Evolutionary conservation across 1,140 invertebrate genomes (phyloP).

Genomic region (Achroia grisella): DNA sequence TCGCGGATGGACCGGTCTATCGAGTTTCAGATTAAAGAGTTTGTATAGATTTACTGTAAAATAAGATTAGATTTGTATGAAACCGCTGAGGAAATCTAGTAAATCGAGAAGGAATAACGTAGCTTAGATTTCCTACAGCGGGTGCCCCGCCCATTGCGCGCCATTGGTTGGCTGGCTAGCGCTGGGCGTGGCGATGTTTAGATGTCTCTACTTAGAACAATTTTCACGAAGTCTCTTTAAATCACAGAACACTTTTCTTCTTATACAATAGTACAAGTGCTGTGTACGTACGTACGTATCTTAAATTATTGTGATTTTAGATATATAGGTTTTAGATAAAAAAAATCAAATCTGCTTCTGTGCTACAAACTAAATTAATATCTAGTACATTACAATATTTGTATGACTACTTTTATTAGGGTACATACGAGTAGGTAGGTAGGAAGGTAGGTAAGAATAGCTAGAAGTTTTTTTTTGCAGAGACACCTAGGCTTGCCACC

Average conservation of each 20-base stretch:
- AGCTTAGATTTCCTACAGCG: constrained; percentile 46
- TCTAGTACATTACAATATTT: too few relatives aligned
- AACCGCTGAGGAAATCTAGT: constrained; percentile 25
- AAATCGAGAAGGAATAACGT: constrained; percentile 14
- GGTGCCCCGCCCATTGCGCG: constrained; percentile 43
- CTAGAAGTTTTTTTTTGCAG: too few relatives aligned
- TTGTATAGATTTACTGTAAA: neutral
- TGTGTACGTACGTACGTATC: neutral
- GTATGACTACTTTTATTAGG: too few relatives aligned
- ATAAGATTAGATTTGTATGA: neutral
- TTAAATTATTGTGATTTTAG: neutral
- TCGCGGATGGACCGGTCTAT: constrained; percentile 22
- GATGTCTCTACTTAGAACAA: constrained; percentile 49
- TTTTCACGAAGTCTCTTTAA: neutral
- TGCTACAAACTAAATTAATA: too few relatives aligned
- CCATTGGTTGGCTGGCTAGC: constrained; percentile 48
- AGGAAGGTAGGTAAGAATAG: too few relatives aligned
- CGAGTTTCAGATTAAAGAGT: neutral
- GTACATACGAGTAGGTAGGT: too few relatives aligned
- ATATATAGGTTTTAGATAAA: neutral
- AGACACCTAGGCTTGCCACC: too few relatives aligned
- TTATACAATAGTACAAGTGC: too few relatives aligned
- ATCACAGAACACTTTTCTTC: too few relatives aligned
- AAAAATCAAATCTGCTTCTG: too few relatives aligned
- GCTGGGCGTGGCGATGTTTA: constrained; percentile 62